These are phyloP conservation scores for Kryptolebias marmoratus DNA, from an alignment of 2,113 vertebrate genomes.

Conservation along the genomic window DNA sequence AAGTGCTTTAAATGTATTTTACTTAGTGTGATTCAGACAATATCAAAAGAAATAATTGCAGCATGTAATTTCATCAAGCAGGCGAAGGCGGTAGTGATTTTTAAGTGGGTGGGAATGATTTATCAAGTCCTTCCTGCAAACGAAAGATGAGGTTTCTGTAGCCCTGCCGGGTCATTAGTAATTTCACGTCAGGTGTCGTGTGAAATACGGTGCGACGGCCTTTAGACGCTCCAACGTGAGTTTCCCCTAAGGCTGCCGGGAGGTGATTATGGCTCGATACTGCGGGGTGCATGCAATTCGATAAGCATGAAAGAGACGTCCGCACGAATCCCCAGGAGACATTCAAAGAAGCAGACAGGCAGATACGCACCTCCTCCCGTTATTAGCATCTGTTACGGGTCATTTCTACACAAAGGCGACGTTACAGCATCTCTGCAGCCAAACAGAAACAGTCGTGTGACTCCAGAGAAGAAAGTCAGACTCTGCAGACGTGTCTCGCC, in stretches of 20 bases:
- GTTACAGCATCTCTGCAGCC: conserved; percentile 26
- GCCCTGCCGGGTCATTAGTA: conserved; percentile 28
- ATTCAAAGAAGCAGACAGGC: not conserved
- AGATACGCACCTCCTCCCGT: conserved; percentile 1
- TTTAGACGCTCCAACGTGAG: conserved; percentile 40
- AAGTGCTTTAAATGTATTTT: conserved; percentile 1
- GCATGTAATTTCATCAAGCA: conserved; percentile 35
- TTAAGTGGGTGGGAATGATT: conserved; percentile 42
- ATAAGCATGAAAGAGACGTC: conserved; percentile 28
- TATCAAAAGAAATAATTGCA: conserved; percentile 33
- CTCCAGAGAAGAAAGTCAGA: conserved; percentile 38
- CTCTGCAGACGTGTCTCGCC: conserved; percentile 18
- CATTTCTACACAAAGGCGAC: conserved; percentile 21
- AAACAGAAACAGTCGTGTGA: conserved; percentile 30
- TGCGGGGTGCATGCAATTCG: conserved; percentile 37
- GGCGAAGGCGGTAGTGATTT: conserved; percentile 40
- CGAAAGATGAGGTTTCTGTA: conserved; percentile 42
- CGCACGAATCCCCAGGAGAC: conserved; percentile 4
- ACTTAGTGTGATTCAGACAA: conserved; percentile 6
- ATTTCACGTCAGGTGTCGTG: conserved; percentile 31
- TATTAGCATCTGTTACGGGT: conserved; percentile 14
- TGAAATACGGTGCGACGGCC: conserved; percentile 37
- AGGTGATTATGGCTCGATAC: conserved; percentile 51
- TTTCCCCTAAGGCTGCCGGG: conserved; percentile 42
- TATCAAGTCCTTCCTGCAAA: conserved; percentile 16